phyloP scores from a whole-genome alignment of 64 coral and sea anemone genomes.

The Pachyseris speciosa region DNA sequence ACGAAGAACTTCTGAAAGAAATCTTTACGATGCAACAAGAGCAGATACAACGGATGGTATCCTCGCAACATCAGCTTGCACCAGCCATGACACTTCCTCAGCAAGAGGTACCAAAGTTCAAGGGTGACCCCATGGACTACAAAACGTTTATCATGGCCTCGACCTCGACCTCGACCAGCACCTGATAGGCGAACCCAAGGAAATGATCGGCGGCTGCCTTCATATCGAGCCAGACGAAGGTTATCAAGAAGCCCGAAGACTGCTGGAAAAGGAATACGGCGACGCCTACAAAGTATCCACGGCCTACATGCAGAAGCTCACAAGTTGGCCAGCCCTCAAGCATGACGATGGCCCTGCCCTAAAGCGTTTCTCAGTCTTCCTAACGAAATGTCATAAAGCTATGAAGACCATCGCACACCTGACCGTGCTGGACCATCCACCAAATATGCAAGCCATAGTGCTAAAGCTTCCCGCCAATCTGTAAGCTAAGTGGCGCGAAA shows the following conservation, averaged over 20 bases:
- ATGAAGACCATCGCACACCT: too few species aligned
- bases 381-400: not conserved
- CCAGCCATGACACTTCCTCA: not conserved
- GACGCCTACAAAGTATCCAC: constrained; percentile 34
- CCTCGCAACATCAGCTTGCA: constrained; percentile 8
- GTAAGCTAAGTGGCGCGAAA: too few species aligned
- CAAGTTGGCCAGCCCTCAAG: not conserved
- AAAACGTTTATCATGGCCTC: constrained; percentile 40
- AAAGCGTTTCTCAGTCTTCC: not conserved
- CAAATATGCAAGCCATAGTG: too few species aligned
- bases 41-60: not conserved
- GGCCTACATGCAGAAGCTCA: not conserved
- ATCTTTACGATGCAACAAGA: not conserved
- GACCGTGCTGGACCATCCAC: too few species aligned
- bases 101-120: not conserved
- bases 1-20: too few species aligned
- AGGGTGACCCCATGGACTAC: not conserved
- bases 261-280: constrained; percentile 8
- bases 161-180: constrained; percentile 34
- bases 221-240: constrained; percentile 24
- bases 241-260: not conserved
- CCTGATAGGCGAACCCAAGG: constrained; percentile 12
- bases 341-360: not conserved
- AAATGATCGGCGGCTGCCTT: constrained; percentile 18
- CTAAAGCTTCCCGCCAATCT: too few species aligned